Conservation (phyloP, 2,113 vertebrate genomes). For the Piaya cayana region DNA sequence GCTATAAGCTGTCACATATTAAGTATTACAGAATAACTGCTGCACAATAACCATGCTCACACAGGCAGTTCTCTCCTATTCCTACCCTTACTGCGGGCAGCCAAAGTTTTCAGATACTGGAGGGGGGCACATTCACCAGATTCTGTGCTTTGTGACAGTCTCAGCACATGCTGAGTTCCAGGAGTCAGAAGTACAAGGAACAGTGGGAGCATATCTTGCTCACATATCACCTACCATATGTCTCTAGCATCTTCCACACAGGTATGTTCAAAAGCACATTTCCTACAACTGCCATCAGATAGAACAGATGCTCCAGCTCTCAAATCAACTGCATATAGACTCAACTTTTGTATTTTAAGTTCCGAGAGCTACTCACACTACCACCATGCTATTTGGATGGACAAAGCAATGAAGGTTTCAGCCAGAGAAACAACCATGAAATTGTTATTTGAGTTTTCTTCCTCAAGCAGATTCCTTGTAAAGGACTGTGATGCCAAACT, state of each 20-base stretch:
- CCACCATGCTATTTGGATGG: not conserved
- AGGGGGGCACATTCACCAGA: not conserved
- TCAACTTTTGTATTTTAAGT: not conserved
- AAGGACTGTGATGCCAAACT: not conserved
- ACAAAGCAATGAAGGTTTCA: not conserved
- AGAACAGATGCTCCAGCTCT: not conserved
- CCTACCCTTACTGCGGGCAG: not conserved
- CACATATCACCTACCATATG: rapidly evolving
- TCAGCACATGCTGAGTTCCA: rapidly evolving
- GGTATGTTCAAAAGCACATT: not conserved
- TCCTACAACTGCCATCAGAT: not conserved
- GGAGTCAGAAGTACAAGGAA: not conserved
- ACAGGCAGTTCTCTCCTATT: not conserved
- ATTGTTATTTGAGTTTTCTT: not conserved
- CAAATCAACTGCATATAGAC: not conserved
- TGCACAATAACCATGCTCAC: rapidly evolving
- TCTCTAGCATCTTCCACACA: not conserved
- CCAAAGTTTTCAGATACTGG: not conserved
- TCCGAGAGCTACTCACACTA: not conserved
- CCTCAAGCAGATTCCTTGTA: not conserved
- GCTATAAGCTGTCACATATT: not conserved
- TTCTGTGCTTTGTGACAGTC: not conserved
- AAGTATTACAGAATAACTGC: not conserved
- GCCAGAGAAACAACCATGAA: not conserved
- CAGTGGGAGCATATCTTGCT: rapidly evolving